Base-by-base conservation (phyloP, 2,113 vertebrate species). In the Periophthalmodon schlosseri region DNA sequence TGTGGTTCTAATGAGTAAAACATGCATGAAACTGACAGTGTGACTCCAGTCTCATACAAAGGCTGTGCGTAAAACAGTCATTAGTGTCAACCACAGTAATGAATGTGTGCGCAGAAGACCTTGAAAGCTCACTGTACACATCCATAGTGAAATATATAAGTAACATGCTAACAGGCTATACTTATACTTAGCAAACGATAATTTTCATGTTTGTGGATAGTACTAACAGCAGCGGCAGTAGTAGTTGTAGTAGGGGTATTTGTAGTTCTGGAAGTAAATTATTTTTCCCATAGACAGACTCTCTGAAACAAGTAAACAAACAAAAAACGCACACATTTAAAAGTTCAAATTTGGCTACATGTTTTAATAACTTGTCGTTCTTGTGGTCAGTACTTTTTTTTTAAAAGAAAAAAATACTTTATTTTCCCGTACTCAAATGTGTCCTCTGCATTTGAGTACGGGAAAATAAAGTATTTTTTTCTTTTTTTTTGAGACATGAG, bases 1-100 rank as follows among this genome's bases (percentile, higher is more conserved):
- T 34, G 4, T n/a, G 63, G 60, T 23, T 60, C 24, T 56, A 57
- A 47, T 57, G 36, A 9, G 23, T 70, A 74, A 12, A 57, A 39
- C 33, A 16, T 14, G 73, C 49, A 56, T 71, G 57, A 57, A 57
- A 68, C 28, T 71, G n/a, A 68, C 63, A 47, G 44, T 23, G 2
- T 49, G 72, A 20, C 56, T 76, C 70, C 61, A 73, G 44, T 11
- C 69, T 73, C 9, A 44, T 34, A 75, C 65, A 65, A 33, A 78
- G 49, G 36, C 39, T 33, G 71, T 57, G 61, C 11, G 68, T 58
- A 58, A 78, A 75, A 24, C 28, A 12, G 60, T 73, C 50, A 66
- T 46, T 34, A 46, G 39, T 33, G 58, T 44, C 72, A 71, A 57
- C 20, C 56, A 24, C 47, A 71, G 13, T 44, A 77, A 64, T 69